phyloP scores from a whole-genome alignment of 1,140 invertebrate species.

The Eriocheir sinensis region DNA sequence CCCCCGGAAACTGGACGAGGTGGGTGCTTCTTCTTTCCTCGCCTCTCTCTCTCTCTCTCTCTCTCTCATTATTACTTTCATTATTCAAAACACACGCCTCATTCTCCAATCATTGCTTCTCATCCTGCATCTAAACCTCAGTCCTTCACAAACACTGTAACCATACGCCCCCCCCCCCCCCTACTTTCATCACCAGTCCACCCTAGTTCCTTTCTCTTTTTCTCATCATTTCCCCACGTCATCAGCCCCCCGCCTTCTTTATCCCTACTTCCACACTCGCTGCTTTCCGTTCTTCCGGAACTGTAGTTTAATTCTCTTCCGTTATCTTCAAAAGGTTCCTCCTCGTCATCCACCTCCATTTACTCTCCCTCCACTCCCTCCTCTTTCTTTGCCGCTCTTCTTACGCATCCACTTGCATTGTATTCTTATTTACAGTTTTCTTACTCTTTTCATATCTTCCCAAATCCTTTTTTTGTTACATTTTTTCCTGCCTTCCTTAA shows the following conservation, averaged over 20 bases:
- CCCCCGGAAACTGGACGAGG: conserved; percentile 31
- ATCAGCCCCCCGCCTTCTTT: background rate
- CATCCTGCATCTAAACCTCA: background rate
- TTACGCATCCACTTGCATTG: no score
- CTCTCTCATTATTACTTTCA: background rate
- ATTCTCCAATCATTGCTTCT: background rate
- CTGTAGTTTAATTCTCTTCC: background rate
- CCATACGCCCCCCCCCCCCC: background rate
- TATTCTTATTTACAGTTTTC: no score
- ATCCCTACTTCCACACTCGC: no score
- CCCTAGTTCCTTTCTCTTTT: background rate
- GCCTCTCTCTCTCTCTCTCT: background rate
- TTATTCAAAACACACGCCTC: background rate
- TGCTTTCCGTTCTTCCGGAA: background rate
- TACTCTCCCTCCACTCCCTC: background rate
- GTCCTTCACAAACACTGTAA: background rate
- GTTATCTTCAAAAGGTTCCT: background rate
- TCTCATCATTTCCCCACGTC: background rate
- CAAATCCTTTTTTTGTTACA: no score
- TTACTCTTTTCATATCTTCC: no score
- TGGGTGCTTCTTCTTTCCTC: background rate
- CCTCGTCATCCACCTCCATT: background rate
- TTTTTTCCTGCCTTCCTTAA: no score
- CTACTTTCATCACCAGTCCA: background rate
- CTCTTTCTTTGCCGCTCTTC: no score